Evolutionary conservation across 1,140 invertebrate species (phyloP).

Genomic region (Brachionus koreanus): DNA sequence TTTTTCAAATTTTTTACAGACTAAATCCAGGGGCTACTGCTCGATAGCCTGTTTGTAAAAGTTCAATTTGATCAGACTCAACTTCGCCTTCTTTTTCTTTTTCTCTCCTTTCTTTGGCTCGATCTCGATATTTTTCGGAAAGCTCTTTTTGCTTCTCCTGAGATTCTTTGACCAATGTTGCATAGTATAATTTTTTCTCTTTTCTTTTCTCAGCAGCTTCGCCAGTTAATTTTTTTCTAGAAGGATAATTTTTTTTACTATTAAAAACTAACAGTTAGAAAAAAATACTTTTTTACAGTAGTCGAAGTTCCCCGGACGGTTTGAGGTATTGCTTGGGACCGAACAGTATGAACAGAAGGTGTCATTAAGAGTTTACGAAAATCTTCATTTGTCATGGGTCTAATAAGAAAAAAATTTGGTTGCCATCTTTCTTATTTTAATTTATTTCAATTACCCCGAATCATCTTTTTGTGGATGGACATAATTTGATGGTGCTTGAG

Average conservation of each 20-base stretch:
- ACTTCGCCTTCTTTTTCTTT: slow-evolving; percentile 72
- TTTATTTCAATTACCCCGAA: slow-evolving; percentile 12
- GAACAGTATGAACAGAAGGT: slow-evolving; percentile 60
- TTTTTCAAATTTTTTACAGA: slow-evolving; percentile 64
- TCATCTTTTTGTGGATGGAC: slow-evolving; percentile 36
- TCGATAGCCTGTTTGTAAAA: slow-evolving; percentile 69
- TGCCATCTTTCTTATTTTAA: not conserved
- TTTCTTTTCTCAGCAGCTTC: slow-evolving; percentile 31
- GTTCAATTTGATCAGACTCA: not conserved
- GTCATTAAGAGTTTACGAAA: slow-evolving; percentile 93
- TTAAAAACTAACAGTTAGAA: not conserved
- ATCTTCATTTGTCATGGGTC: slow-evolving; percentile 83
- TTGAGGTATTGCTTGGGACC: slow-evolving; percentile 12
- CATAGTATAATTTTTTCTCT: slow-evolving; percentile 65
- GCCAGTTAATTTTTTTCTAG: not conserved
- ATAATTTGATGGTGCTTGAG: slow-evolving; percentile 35
- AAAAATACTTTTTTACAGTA: slow-evolving; percentile 18
- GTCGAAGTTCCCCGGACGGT: not conserved
- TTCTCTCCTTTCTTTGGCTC: slow-evolving; percentile 86
- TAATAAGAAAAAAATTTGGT: slow-evolving; percentile 46
- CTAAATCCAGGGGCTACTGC: slow-evolving; percentile 92
- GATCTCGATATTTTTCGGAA: slow-evolving; percentile 87
- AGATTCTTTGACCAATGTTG: slow-evolving; percentile 87
- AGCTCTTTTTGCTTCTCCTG: slow-evolving; percentile 90
- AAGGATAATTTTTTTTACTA: not conserved